Base-by-base conservation (phyloP, 2,888 invertebrate genomes). In the Lacanobia oleracea region DNA sequence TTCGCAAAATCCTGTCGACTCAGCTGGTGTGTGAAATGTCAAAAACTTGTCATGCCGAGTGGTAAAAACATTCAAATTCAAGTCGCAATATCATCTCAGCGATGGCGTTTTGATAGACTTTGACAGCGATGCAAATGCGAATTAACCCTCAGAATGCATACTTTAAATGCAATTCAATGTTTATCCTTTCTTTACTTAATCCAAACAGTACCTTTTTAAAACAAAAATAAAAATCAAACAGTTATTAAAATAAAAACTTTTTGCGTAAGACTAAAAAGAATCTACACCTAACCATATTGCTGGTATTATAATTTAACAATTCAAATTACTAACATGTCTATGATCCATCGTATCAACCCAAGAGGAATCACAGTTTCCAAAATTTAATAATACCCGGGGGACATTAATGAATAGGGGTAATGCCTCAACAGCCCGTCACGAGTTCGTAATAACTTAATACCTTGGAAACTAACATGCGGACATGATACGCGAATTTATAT, bases 391-490 rank as follows among this genome's bases (percentile, higher is more conserved):
- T 67, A 43, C 83, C 65, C 65, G 10, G 14, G 64, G 21, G 59
- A 60, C 79, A 56, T 72, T 68, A 72, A 79, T 74, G 65, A 79
- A 83, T 83, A 67, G 53, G 33, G 51, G 75, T 79, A 79, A 81
- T 75, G 54, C 71, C 68, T 83, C 75, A 83, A 74, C 83, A 63
- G 56, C 71, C 75, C 61, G 75, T 79, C 80, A 79, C 54, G 59
- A 83, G 40, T 75, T 69, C 27, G 75, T 72, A 75, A 69, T 79
- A 83, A 81, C 63, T 67, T 79, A 81, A 74, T 83, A 83, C 83
- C 66, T 83, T 70, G 23, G n/a, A 56, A 79, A 68, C 74, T 56
- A 68, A 63, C 21, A 66, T 48, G 57, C 54, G 27, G 57, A 61
- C 63, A 69, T 64, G 23, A 61, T 56, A 53, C 56, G 18, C 16